Evolutionary conservation across 2,113 vertebrate genomes (phyloP).

Genomic region (Channa maculata): DNA sequence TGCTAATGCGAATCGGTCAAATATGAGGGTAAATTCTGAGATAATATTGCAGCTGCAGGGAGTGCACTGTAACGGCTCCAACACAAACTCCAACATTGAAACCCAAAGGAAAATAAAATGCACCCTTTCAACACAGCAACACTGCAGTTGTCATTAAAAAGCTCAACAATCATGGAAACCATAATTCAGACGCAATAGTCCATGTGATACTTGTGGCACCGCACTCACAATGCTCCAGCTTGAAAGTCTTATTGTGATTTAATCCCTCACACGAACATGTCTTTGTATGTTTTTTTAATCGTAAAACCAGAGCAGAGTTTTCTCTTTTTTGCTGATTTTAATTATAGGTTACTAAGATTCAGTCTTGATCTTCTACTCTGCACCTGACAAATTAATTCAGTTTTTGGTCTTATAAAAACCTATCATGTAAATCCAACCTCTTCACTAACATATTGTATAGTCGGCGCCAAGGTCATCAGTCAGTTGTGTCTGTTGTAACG

Average conservation of each 20-base stretch:
- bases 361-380: no score
- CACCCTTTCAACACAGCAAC: conserved; percentile 23
- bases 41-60: conserved; percentile 33
- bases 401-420: not conserved
- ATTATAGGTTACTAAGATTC: no score
- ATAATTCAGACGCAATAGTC: conserved; percentile 44
- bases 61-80: conserved; percentile 7
- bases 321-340: not conserved
- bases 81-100: conserved; percentile 26
- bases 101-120: conserved; percentile 43
- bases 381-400: not conserved
- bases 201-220: conserved; percentile 33
- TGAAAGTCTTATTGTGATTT: conserved; percentile 7
- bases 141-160: conserved; percentile 39
- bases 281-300: conserved; percentile 12
- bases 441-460: conserved; percentile 12
- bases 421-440: conserved; percentile 2
- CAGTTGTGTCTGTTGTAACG: conserved; percentile 26
- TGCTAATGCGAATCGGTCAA: conserved; percentile 15
- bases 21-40: conserved; percentile 27
- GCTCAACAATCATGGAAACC: conserved; percentile 36
- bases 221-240: conserved; percentile 7
- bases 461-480: conserved; percentile 46
- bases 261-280: conserved; percentile 11
- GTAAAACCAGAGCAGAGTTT: no score